Evolutionary conservation across 92 coral and sea anemone species (phyloP).

Genomic region (Phenganax marumi): DNA sequence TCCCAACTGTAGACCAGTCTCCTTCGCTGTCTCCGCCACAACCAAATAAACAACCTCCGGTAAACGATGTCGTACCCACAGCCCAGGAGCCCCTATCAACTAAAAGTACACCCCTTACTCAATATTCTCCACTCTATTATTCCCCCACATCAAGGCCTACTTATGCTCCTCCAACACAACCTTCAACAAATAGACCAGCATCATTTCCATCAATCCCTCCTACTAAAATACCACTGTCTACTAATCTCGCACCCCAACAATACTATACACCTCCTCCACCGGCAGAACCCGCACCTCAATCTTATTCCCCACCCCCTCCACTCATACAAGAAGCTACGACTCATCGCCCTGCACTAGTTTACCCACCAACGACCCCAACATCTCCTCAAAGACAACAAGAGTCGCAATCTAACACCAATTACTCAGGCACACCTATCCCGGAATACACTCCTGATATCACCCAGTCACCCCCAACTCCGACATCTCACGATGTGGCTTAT

Average conservation of each 20-base stretch:
- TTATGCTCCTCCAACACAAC: background rate
- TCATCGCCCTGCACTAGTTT: background rate
- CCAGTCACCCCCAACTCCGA: conserved; percentile 4
- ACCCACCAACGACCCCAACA: background rate
- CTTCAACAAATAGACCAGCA: background rate
- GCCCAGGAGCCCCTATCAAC: background rate
- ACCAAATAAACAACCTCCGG: background rate
- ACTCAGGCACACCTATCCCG: background rate
- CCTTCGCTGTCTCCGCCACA: conserved; percentile 14
- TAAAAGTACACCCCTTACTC: background rate
- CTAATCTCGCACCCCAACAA: background rate
- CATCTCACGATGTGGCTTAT: conserved; percentile 17
- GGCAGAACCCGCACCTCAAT: background rate
- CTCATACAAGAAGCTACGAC: background rate
- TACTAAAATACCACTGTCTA: background rate
- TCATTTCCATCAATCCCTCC: background rate
- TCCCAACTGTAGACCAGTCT: background rate
- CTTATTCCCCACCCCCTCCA: background rate
- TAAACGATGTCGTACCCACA: background rate
- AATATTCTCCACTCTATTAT: background rate
- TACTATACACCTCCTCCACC: background rate
- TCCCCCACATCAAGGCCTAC: background rate
- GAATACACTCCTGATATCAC: background rate
- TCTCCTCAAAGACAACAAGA: background rate
- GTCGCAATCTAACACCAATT: background rate